Percentiles rank a stretch among this genome's conserved stretches.
Evolutionary conservation across 1,140 invertebrate genomes (phyloP).

Genomic region (Panagrolaimus sp.): DNA sequence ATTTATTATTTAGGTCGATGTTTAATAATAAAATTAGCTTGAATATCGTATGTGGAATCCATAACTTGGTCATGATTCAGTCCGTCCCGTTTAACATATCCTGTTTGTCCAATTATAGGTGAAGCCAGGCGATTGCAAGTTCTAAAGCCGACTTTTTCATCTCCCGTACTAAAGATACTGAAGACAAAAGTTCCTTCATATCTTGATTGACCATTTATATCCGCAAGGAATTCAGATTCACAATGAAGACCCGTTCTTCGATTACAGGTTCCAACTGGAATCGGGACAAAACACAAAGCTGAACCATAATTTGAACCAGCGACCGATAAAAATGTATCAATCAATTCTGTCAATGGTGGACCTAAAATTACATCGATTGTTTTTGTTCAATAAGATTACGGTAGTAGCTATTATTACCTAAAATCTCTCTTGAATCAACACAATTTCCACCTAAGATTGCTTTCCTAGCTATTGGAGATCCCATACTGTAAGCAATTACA

Average conservation of each 20-base stretch:
- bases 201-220: slow-evolving; percentile 33
- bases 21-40: slow-evolving; percentile 45
- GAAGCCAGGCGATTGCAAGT: slow-evolving; percentile 28
- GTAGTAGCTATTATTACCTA: no score
- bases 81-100: slow-evolving; percentile 34
- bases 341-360: slow-evolving; percentile 43
- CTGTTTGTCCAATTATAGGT: slow-evolving; percentile 42
- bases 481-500: slow-evolving; percentile 46
- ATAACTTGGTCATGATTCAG: slow-evolving; percentile 42
- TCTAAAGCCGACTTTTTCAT: slow-evolving; percentile 46
- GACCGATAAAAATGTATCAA: slow-evolving; percentile 48
- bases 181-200: slow-evolving; percentile 46
- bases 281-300: slow-evolving; percentile 42
- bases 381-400: no score
- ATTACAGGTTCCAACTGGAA: slow-evolving; percentile 48
- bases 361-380: slow-evolving; percentile 19
- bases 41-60: slow-evolving; percentile 44
- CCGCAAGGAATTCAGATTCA: slow-evolving; percentile 47
- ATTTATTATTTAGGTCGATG: slow-evolving; percentile 21
- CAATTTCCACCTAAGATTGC: slow-evolving; percentile 43
- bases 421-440: slow-evolving; percentile 41
- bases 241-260: slow-evolving; percentile 42
- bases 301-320: slow-evolving; percentile 47
- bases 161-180: slow-evolving; percentile 42
- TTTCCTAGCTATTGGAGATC: slow-evolving; percentile 43